Evolutionary conservation across 2,797 vertebrate genomes (phyloP), one percentile per base, ranked within the genome.

Genomic region (Gastrophryne carolinensis): DNA sequence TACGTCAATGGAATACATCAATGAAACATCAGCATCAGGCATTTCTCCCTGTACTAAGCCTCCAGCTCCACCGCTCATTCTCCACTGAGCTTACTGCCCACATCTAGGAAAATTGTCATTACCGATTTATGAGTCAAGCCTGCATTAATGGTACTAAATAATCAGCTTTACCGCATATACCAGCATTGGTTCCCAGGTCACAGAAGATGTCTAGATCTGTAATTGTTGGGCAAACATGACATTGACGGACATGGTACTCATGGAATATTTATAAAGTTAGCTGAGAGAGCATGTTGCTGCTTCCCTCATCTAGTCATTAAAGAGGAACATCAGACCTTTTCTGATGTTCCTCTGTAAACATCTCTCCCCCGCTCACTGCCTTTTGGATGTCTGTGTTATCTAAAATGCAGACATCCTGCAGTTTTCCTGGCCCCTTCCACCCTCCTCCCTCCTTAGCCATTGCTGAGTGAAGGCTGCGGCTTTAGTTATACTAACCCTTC

Each of bases 21-120:
- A n/a, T n/a, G n/a, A n/a, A n/a, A n/a, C n/a, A n/a, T n/a, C n/a
- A n/a, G n/a, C 39, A 44, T 44, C 39, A 44, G 5, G 8, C 7
- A 44, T 15, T 44, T 44, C 39, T 7, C 39, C 15, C 39, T 17
- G 39, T 32, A 49, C 39, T 23, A 27, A 65, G 49, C 29, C 34
- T 49, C 30, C 39, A 23, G 47, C 27, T 34, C 62, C 2, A 17
- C 30, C 19, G 61, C 27, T 39, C 61, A 64, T 27, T 11, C 62
- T 49, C 62, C 41, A 65, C 17, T 65, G 26, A 49, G 39, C 41
- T 49, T 39, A n/a, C 62, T 65, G 35, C 61, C 58, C 61, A 47
- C 41, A 65, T n/a, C 26, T 32, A 29, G 26, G 9, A 50, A 62
- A 65, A 65, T 49, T 65, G 62, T 65, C 62, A 50, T 65, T 50